phyloP scores from a whole-genome alignment of 53 echinoderm and acorn worm species.

The Apostichopus leukothele region DNA sequence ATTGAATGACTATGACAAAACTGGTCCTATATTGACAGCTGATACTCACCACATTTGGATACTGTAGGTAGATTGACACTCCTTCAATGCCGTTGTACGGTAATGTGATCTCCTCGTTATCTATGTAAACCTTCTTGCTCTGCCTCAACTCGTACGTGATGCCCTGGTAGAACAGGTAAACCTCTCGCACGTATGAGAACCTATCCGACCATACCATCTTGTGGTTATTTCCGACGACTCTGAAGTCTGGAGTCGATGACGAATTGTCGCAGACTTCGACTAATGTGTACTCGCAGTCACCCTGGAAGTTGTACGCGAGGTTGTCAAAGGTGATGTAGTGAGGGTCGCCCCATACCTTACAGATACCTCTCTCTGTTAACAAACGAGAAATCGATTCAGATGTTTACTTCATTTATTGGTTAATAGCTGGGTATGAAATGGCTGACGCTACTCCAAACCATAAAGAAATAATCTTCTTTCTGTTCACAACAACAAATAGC shows the following conservation, averaged over 20 bases:
- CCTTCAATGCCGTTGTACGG: conserved; percentile 19
- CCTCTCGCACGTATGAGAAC: conserved; percentile 25
- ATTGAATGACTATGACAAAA: too few species aligned
- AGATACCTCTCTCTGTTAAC: conserved; percentile 48
- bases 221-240: conserved; percentile 50
- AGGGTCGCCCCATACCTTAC: conserved; percentile 70
- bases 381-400: too few species aligned
- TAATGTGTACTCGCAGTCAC: conserved; percentile 70
- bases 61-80: conserved; percentile 22
- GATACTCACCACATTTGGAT: conserved; percentile 35
- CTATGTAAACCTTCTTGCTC: neutral
- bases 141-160: conserved; percentile 21
- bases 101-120: neutral
- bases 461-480: too few species aligned
- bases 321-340: conserved; percentile 72
- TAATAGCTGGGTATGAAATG: too few species aligned
- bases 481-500: too few species aligned
- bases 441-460: too few species aligned
- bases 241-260: conserved; percentile 24
- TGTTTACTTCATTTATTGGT: too few species aligned
- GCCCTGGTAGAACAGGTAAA: conserved; percentile 19
- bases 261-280: conserved; percentile 47
- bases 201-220: conserved; percentile 32
- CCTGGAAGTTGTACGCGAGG: conserved; percentile 65
- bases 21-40: neutral